Base-by-base conservation (phyloP, 2,113 vertebrate species). In the Prolemur simus region DNA sequence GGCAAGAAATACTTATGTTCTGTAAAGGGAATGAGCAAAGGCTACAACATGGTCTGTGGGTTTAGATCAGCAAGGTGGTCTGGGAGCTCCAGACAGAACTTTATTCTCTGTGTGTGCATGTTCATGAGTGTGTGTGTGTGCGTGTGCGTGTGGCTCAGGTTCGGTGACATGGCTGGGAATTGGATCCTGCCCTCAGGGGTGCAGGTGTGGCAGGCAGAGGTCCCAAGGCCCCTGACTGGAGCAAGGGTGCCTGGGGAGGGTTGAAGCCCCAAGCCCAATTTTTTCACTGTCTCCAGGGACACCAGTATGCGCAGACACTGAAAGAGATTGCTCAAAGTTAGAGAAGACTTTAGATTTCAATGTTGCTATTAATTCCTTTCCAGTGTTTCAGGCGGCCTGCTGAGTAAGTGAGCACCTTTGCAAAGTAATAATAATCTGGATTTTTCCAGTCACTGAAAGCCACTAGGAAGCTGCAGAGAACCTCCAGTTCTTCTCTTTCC, bases 1-100 rank as follows among this genome's bases (percentile, higher is more conserved):
- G 85, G 52, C 77, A 76, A 94, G 73, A 92, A 60, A 52, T 68
- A 78, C 49, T 94, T 92, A 87, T 29, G 52, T 90, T 69, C 45
- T 81, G 47, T 83, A 76, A 87, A 47, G 47, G 56, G 25, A 85
- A 89, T 29, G 25, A 69, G 69, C 45, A 85, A 92, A 92, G 81
- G 29, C 10, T 80, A 7, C 32, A 42, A 49, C 47, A 60, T 18
- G 20, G 37, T 85, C 39, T 81, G 3, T 81, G 71, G 80, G 84
- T 95, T 42, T 74, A 60, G 84, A 56, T 37, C 76, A 80, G 23
- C 12, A 89, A 77, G 82, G 23, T 15, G 34, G 34, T 23, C 6
- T 49, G 42, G 11, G 49, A 25, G 15, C 34, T 56, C 52, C 14
- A 81, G 73, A 13, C 17, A 52, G 13, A 9, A 20, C 17, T 82